phyloP scores from a whole-genome alignment of 2,113 vertebrate genomes.

The Danionella cerebrum region DNA sequence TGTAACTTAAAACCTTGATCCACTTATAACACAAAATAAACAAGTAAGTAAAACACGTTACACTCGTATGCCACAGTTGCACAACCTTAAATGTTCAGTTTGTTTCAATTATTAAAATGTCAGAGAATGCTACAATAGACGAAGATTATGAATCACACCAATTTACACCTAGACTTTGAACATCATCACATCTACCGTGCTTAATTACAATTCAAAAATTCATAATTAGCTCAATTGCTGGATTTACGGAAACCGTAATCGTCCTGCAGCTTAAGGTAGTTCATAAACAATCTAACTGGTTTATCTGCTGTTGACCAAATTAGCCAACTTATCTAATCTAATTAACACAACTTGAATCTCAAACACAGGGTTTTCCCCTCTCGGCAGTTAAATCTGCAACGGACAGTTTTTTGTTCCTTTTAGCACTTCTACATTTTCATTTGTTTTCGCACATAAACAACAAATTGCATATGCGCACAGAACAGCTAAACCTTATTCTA shows the following conservation, averaged over 20 bases:
- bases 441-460: background rate
- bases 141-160: no score
- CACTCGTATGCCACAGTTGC: conserved; percentile 19
- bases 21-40: conserved; percentile 16
- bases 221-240: background rate
- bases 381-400: no score
- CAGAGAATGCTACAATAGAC: no score
- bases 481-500: background rate
- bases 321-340: conserved; percentile 14
- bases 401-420: background rate
- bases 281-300: background rate
- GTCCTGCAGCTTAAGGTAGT: background rate
- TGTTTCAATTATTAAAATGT: no score
- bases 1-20: conserved; percentile 36
- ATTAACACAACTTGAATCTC: background rate
- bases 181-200: background rate
- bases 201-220: background rate
- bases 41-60: no score
- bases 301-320: conserved; percentile 9
- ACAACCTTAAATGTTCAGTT: conserved; percentile 25
- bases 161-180: no score
- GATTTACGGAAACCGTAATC: background rate
- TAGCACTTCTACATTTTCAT: background rate
- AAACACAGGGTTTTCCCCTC: no score
- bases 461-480: background rate